Base-by-base conservation (phyloP, 2,888 invertebrate genomes). In the Tetheella fluctuosa region DNA sequence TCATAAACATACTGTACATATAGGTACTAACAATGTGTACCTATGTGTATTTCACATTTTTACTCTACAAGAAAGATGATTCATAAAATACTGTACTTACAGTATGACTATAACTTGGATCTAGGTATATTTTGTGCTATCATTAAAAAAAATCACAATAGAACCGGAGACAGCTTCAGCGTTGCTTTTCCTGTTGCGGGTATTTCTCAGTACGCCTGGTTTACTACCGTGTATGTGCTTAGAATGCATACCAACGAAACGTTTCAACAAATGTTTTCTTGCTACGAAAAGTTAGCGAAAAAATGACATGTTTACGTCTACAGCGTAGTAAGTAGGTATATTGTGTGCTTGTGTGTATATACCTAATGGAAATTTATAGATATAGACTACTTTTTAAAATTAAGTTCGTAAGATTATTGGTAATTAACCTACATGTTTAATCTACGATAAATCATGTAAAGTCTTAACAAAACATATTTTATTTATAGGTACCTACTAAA, bases 181-280 rank as follows among this genome's bases (percentile, higher is more conserved):
- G 48, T 48, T n/a, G 10, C 7, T 20, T 48, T 48, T 48, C 48
- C 48, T 48, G 48, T 48, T 48, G 42, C 57, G 54, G 42, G 52
- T 59, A 57, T 60, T 48, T 48, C 48, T 48, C 48, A 10, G 48
- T 48, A 48, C 17, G 48, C 20, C 48, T 48, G 48, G 48, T 48
- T 48, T 48, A 48, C 20, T 48, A 2, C 48, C 48, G 48, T 48
- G 48, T 48, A 48, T 48, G 48, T 48, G 48, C 20, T 48, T 48
- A 48, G 48, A 48, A 48, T 48, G 20, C 48, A 48, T 48, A 48
- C 42, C 10, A 20, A 48, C 42, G n/a, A 48, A 48, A 48, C 48
- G 48, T 48, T 48, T 48, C 10, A 2, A 20, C 20, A 20, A 48
- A 48, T 48, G 48, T 48, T 48, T 34, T 48, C 48, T 48, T 48